Percentiles rank a stretch among this genome's conserved stretches.
phyloP scores from a whole-genome alignment of 2,113 vertebrate genomes.

The Hippolais icterina region DNA sequence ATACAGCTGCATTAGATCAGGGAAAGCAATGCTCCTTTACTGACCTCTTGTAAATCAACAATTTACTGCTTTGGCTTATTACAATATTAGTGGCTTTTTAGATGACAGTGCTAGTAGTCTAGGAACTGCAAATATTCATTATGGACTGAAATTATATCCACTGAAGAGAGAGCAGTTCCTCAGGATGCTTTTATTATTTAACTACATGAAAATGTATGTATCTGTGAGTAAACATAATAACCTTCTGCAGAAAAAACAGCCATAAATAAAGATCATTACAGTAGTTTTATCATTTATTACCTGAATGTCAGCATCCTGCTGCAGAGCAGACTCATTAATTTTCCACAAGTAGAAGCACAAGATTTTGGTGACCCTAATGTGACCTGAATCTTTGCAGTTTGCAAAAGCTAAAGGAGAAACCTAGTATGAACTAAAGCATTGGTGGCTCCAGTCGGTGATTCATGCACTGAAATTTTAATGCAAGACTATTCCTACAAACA shows the following conservation, averaged over 20 bases:
- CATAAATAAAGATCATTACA: constrained; percentile 42
- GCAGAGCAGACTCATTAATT: constrained; percentile 36
- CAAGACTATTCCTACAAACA: constrained; percentile 60
- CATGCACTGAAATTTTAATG: constrained; percentile 72
- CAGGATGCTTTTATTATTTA: constrained; percentile 64
- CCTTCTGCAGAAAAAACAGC: constrained; percentile 18
- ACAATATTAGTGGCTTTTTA: constrained; percentile 58
- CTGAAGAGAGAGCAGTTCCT: constrained; percentile 31
- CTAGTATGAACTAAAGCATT: not conserved
- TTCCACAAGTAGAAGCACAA: constrained; percentile 57
- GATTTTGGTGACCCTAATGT: constrained; percentile 47
- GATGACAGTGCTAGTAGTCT: constrained; percentile 23
- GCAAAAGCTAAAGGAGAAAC: constrained; percentile 41
- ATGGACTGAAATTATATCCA: constrained; percentile 50
- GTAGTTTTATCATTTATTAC: constrained; percentile 36
- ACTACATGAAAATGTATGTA: constrained; percentile 54
- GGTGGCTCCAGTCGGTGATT: constrained; percentile 29
- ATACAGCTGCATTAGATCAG: constrained; percentile 33
- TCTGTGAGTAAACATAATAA: constrained; percentile 52
- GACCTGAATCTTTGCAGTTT: constrained; percentile 48
- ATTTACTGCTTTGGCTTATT: constrained; percentile 48
- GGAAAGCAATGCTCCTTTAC: constrained; percentile 39
- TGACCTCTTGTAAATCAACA: constrained; percentile 55
- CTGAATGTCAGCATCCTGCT: not conserved
- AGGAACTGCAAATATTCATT: constrained; percentile 59